Evolutionary conservation across 2,797 vertebrate genomes (phyloP).

Genomic region (Hemibagrus guttatus): DNA sequence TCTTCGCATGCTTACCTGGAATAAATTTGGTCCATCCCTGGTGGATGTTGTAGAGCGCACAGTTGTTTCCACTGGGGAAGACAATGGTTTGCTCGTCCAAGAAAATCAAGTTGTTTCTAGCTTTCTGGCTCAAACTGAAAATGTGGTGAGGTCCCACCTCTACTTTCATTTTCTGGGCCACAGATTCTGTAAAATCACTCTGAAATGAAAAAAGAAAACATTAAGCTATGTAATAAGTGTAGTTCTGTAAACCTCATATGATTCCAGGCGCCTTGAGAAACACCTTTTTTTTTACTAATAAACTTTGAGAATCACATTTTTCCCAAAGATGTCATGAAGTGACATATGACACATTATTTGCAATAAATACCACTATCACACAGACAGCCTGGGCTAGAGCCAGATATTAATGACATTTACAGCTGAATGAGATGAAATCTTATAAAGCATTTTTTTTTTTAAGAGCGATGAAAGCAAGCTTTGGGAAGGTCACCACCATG

Average conservation of each 20-base stretch:
- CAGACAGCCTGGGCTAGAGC: background rate
- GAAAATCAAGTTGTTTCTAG: constrained; percentile 83
- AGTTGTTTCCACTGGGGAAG: constrained; percentile 85
- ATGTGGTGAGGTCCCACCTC: constrained; percentile 58
- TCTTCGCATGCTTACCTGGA: constrained; percentile 83
- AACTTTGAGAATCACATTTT: too few species aligned
- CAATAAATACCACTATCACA: background rate
- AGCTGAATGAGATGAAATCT: background rate
- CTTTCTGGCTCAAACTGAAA: constrained; percentile 81
- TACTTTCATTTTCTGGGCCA: background rate
- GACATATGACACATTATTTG: background rate
- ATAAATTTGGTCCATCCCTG: constrained; percentile 85
- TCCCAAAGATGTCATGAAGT: background rate
- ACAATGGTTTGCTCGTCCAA: constrained; percentile 85
- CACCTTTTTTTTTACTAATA: background rate
- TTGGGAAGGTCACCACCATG: background rate
- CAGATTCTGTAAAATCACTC: background rate
- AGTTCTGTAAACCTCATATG: background rate
- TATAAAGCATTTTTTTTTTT: background rate
- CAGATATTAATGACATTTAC: background rate
- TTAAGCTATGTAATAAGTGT: background rate
- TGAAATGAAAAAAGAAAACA: constrained; percentile 10
- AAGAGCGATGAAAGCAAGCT: too few species aligned
- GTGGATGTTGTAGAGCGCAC: constrained; percentile 81
- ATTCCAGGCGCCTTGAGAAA: background rate